Percentiles rank a stretch among this genome's conserved stretches.
Conservation (phyloP, 2,113 vertebrate genomes). For the Theristicus caerulescens region DNA sequence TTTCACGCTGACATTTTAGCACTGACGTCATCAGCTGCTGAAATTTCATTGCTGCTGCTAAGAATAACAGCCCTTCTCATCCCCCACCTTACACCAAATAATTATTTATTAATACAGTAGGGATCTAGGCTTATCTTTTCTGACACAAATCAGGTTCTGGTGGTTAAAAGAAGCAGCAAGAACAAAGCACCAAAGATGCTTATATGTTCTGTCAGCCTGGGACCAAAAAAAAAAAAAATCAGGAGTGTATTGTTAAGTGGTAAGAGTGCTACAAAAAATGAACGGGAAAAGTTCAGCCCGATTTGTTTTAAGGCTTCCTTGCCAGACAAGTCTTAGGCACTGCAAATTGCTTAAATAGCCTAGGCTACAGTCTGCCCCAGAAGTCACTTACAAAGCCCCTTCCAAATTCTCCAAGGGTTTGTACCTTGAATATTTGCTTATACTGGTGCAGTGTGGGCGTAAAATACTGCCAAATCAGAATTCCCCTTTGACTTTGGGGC, state of each 20-base stretch:
- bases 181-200: neutral
- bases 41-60: conserved; percentile 71
- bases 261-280: neutral
- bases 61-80: conserved; percentile 65
- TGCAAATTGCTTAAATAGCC: neutral
- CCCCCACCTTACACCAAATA: conserved; percentile 46
- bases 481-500: neutral
- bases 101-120: conserved; percentile 48
- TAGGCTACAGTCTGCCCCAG: neutral
- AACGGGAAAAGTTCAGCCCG: neutral
- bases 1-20: conserved; percentile 72
- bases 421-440: neutral
- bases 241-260: neutral
- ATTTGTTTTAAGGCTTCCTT: neutral
- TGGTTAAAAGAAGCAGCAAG: conserved; percentile 15
- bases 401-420: neutral
- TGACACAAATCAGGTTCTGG: conserved; percentile 42
- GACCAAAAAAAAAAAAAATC: neutral
- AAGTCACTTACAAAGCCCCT: neutral
- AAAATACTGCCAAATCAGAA: conserved; percentile 14
- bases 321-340: neutral
- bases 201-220: neutral
- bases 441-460: neutral
- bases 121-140: conserved; percentile 11
- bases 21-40: conserved; percentile 65